Evolutionary conservation across 1,140 invertebrate genomes (phyloP).

Genomic region (Papilio xuthus): DNA sequence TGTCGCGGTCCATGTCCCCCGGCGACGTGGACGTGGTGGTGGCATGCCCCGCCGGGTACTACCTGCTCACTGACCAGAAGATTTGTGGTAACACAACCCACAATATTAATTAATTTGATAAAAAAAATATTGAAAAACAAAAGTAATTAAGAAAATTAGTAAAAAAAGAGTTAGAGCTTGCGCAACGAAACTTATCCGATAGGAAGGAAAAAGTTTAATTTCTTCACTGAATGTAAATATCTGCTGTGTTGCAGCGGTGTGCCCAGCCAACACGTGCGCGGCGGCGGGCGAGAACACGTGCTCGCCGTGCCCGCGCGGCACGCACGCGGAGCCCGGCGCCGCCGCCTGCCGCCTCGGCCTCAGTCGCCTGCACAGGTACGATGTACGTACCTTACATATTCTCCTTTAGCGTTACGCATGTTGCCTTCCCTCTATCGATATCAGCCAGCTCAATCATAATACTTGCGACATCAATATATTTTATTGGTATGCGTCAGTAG

Average conservation of each 20-base stretch:
- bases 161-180: no score
- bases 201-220: no score
- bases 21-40: conserved; percentile 49
- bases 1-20: conserved; percentile 41
- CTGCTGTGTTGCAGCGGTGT: conserved; percentile 47
- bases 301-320: conserved; percentile 44
- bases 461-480: neutral
- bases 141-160: no score
- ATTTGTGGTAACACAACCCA: conserved; percentile 53
- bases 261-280: conserved; percentile 50
- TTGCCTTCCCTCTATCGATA: neutral
- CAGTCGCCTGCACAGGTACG: conserved; percentile 43
- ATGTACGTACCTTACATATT: conserved; percentile 48
- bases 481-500: neutral
- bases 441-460: neutral
- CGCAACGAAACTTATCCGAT: no score
- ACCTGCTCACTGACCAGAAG: conserved; percentile 48
- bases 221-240: no score
- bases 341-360: conserved; percentile 25
- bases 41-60: conserved; percentile 53
- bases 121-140: neutral
- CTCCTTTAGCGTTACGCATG: conserved; percentile 1
- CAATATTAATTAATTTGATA: neutral
- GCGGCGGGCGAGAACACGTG: conserved; percentile 47
- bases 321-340: conserved; percentile 43